Conservation (phyloP, 2,113 vertebrate species). For the Trachemys scripta region DNA sequence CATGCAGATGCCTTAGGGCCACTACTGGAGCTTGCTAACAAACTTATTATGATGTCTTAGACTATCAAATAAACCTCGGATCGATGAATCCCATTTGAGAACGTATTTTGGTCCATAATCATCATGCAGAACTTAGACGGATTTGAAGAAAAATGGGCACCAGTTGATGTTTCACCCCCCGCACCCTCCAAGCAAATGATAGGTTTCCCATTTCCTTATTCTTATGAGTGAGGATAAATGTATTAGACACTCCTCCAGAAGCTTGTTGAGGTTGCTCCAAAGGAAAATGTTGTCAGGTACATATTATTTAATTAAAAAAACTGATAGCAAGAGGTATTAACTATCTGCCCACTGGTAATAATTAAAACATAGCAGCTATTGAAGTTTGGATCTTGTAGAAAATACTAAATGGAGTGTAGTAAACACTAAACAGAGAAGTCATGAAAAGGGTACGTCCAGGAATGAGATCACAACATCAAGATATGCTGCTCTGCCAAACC, state of each 20-base stretch:
- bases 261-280: background rate
- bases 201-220: background rate
- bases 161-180: background rate
- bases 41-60: background rate
- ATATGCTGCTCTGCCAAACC: rapidly evolving
- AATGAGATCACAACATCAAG: background rate
- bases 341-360: background rate
- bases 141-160: background rate
- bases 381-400: background rate
- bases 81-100: background rate
- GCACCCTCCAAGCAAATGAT: background rate
- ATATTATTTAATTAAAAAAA: background rate
- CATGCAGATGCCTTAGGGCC: background rate
- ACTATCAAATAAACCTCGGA: background rate
- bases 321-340: background rate
- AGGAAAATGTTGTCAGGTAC: background rate
- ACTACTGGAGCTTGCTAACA: background rate
- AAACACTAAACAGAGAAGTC: background rate
- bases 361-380: background rate
- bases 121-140: background rate
- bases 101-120: background rate
- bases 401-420: background rate
- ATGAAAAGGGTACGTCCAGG: background rate
- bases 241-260: background rate
- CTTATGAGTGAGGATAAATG: background rate